A percentile compares a stretch with the other conserved stretches of the same genome.
phyloP scores from a whole-genome alignment of 2,113 vertebrate genomes.

The Benitochromis conjunctus region DNA sequence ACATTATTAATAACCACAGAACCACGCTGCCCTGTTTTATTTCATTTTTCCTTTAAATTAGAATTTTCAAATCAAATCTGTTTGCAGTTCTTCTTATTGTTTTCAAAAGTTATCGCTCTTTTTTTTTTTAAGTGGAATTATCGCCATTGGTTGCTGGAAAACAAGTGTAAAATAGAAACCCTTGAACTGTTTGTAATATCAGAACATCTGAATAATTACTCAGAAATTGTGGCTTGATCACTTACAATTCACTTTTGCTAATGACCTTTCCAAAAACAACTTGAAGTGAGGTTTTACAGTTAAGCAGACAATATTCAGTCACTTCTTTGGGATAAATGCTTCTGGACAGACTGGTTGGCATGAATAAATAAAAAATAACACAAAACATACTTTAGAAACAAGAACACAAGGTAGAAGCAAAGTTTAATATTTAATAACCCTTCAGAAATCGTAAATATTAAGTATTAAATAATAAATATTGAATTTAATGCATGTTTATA shows the following conservation, averaged over 20 bases:
- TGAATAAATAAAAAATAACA: not conserved
- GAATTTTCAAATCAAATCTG: no score
- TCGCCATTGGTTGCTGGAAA: not conserved
- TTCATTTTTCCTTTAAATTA: no score
- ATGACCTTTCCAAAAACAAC: not conserved
- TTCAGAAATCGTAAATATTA: not conserved
- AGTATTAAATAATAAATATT: not conserved
- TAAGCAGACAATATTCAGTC: not conserved
- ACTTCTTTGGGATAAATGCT: fast-evolving
- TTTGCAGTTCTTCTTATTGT: no score
- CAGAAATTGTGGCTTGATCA: not conserved
- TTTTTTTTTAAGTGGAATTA: not conserved
- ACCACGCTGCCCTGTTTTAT: no score
- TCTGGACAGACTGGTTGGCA: no score
- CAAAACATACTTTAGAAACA: not conserved
- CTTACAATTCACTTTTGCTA: not conserved
- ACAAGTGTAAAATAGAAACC: not conserved
- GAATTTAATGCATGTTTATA: fast-evolving
- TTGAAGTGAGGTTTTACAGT: not conserved
- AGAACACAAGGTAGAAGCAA: not conserved
- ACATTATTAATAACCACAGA: no score
- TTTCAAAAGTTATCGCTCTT: no score
- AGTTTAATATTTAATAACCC: not conserved
- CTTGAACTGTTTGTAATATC: not conserved
- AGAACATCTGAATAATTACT: no score